Evolutionary conservation across 2,888 invertebrate genomes (phyloP), one percentile per base, ranked within the genome.

Genomic region (Dendrolimus pini): DNA sequence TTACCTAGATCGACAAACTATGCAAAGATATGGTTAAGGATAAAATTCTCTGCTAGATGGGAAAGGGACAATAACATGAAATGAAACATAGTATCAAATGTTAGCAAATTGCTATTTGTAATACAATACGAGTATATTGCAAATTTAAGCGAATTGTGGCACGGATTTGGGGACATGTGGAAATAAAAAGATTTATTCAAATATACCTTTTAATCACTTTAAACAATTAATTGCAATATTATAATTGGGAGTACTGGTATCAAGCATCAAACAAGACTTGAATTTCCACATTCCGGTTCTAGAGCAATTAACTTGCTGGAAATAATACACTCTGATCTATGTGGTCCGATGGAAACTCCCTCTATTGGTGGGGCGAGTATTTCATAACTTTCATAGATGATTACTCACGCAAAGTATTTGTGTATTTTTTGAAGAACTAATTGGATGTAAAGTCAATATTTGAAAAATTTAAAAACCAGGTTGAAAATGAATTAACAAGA

Each of bases 331-430:
- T 56, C 59, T 6, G 59, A 59, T 54, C 9, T 59, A 10, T 59
- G 59, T 41, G 54, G 59, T 12, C 59, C 57, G 0, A 59, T 59
- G 55, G 56, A 59, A 12, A 53, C 42, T 13, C 10, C 8, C 7
- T 57, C 59, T 13, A 9, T 54, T 18, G 59, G 59, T 47, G 57
- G 57, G 30, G 41, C 65, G 1, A 59, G 47, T 59, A 57, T 47
- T 57, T 55, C 14, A 12, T 59, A 30, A 54, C 60, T 41, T 62
- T 61, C 47, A 61, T 59, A 41, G 65, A 65, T 57, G 65, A 65
- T 54, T 61, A 13, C 18, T 56, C 62, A 1, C 41, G 61, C 54
- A 62, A 59, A 57, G 59, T 62, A 1, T 58, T 41, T 64, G 59
- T 63, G 0, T 65, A 64, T 42, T n/a, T 60, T 62, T n/a, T 62